Conservation (phyloP, 2,888 invertebrate species). For the Pinctada fucata region DNA sequence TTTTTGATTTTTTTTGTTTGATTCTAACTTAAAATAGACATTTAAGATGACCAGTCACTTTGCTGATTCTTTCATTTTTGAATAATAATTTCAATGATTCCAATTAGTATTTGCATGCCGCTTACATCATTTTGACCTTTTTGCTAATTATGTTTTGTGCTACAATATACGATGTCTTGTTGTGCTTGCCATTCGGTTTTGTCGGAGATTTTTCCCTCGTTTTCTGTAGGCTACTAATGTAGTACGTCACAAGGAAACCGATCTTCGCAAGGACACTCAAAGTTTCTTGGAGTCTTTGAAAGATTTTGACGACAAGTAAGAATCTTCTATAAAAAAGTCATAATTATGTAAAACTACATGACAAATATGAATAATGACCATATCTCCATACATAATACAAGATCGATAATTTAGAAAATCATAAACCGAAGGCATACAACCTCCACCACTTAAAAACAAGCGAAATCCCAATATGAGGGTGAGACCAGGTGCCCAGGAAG, state of each 20-base stretch:
- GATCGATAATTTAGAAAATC: not conserved
- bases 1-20: too few relatives aligned
- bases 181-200: too few relatives aligned
- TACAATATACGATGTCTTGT: too few relatives aligned
- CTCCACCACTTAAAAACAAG: too few relatives aligned
- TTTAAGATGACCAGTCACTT: too few relatives aligned
- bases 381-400: not conserved
- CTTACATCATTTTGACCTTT: not conserved
- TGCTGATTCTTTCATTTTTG: too few relatives aligned
- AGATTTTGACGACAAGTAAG: not conserved
- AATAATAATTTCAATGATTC: too few relatives aligned
- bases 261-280: not conserved
- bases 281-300: not conserved
- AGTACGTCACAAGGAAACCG: not conserved
- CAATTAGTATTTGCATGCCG: too few relatives aligned
- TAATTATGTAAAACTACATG: not conserved
- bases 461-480: too few relatives aligned
- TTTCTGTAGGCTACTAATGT: not conserved
- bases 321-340: not conserved
- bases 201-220: not conserved
- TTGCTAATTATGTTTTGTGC: not conserved
- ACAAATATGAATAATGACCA: not conserved
- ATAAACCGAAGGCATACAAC: too few relatives aligned
- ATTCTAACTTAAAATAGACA: too few relatives aligned
- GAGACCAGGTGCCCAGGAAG: too few relatives aligned